Evolutionary conservation across 2,113 vertebrate genomes (phyloP).

Genomic region (Spea bombifrons): DNA sequence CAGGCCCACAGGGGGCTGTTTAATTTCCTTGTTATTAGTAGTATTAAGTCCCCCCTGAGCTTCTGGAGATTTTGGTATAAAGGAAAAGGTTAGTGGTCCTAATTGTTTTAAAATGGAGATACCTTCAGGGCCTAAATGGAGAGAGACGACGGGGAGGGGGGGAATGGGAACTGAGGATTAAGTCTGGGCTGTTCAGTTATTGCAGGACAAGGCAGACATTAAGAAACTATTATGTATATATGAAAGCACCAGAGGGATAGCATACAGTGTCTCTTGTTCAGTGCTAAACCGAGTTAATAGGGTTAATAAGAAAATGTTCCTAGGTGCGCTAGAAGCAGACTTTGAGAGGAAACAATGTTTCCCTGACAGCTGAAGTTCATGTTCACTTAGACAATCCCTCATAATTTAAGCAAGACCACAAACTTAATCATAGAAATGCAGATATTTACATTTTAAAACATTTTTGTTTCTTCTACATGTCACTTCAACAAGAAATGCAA

Average conservation of each 20-base stretch:
- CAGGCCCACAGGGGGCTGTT: constrained; percentile 32
- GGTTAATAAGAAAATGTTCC: constrained; percentile 10
- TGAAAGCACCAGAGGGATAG: not conserved
- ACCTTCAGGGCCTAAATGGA: constrained; percentile 33
- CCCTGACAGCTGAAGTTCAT: not conserved
- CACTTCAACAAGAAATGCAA: no score
- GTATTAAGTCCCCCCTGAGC: constrained; percentile 31
- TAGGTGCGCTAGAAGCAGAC: not conserved
- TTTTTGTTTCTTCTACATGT: no score
- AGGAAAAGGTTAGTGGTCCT: constrained; percentile 38
- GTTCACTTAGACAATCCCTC: not conserved
- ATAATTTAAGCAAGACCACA: not conserved
- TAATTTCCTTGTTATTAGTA: constrained; percentile 37
- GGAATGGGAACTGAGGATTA: constrained; percentile 21
- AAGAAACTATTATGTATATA: constrained; percentile 8
- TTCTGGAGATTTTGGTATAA: constrained; percentile 37
- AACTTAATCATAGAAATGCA: no score
- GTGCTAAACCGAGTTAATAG: constrained; percentile 14
- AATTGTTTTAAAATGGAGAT: constrained; percentile 46
- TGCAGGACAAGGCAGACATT: constrained; percentile 26
- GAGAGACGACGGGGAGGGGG: constrained; percentile 4
- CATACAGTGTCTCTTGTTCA: constrained; percentile 4
- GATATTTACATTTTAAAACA: no score
- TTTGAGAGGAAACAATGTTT: not conserved
- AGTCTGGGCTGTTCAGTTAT: constrained; percentile 20